Base-by-base conservation (phyloP, 2,113 vertebrate genomes). In the Numenius arquata region DNA sequence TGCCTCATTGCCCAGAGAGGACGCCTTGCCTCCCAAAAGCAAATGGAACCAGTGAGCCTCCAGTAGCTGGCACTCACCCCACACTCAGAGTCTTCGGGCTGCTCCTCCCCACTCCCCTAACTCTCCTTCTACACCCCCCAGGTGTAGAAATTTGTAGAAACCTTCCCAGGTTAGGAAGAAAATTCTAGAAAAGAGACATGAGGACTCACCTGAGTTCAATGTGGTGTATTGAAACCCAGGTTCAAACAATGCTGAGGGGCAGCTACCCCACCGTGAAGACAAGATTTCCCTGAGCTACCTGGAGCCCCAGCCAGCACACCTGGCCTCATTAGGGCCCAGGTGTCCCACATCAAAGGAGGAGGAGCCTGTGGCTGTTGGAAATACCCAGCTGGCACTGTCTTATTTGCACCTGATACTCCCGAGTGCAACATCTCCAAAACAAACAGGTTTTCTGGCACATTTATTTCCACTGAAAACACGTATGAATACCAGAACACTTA, bases 241-340 rank as follows among this genome's bases (percentile, higher is more conserved):
- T 4, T 66, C 17, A 18, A 45, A 7, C 29, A 14, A 15, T 0
- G 0, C 48, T 7, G 22, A 52, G 8, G 8, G 8, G 8, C 48
- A 62, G 23, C 26, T 45, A 13, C 11, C 1, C 4, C 6, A 0
- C 0, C 11, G 14, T 3, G 47, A 71, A 3, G 26, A 15, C 0
- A 11, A 22, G 19, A 14, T 15, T 15, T 13, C 5, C 30, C 15
- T 3, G 7, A 40, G 10, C 38, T 34, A 3, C 14, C 15, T 0
- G 0, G 12, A 1, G 10, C 4, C 20, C 16, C 41, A 12, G 11
- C 22, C 34, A 50, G 53, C 41, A 63, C 59, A 62, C 6, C 26
- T 52, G 36, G 15, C 17, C 61, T 78, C 3, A 0, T 14, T 5
- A 56, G 19, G 23, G n/a, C 19, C 23, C 45, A 36, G 17, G 18